Base-by-base conservation (phyloP, 2,797 vertebrate genomes). In the Phoeniculus purpureus region DNA sequence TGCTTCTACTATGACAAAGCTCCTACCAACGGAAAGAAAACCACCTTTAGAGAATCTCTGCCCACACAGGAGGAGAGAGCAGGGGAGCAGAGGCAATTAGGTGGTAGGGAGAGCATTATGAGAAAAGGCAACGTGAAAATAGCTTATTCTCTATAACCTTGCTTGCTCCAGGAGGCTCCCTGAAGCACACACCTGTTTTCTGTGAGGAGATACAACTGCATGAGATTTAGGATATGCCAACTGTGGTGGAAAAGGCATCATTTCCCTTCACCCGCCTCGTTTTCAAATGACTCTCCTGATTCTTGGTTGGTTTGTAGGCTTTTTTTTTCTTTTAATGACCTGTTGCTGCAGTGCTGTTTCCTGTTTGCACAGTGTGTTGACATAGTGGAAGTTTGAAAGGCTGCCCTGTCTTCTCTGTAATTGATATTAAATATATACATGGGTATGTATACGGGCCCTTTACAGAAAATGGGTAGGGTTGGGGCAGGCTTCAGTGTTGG, bases 301-400 rank as follows among this genome's bases (percentile, higher is more conserved):
- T 92, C 43, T 87, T 76, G 26, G n/a, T 88, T 89, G 62, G 59
- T 70, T 26, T 87, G 52, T 37, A 89, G 75, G 43, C 13, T 43
- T 43, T 43, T 43, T n/a, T 40, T 43, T 21, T 37, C 70, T 94
- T 88, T 95, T 92, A 92, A 94, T 85, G 90, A 87, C 76, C 73
- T 92, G 88, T 90, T 92, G 75, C 86, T 91, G 72, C 76, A 72
- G 59, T 73, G 68, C 62, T 1, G 13, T 66, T 95, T 95, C 93
- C 93, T 94, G 84, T 93, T 95, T 89, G 88, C 83, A 70, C 52
- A 70, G 67, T 23, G 29, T 73, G 81, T 87, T 95, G 88, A 95
- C 79, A 62, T 37, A 66, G 6, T 77, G 74, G 65, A 83, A 66
- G 74, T 81, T 85, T 90, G 88, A 95, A 95, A 93, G 93, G 45